Evolutionary conservation across 2,113 vertebrate species (phyloP).

Genomic region (Heterotis niloticus): DNA sequence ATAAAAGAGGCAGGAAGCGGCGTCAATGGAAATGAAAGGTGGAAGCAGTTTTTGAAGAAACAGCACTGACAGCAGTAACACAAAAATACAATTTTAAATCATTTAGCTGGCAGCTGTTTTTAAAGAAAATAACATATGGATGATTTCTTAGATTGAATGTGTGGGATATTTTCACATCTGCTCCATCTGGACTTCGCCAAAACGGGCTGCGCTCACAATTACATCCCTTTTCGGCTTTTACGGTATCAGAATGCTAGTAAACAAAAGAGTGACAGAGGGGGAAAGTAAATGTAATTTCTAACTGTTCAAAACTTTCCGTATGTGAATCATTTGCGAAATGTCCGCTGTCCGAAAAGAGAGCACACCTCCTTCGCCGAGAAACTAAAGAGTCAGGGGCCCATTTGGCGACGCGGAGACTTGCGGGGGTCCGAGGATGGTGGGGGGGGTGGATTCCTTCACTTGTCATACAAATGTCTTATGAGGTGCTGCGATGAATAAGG

Average conservation of each 20-base stretch:
- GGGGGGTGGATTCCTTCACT: conserved; percentile 75
- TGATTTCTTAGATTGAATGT: no score
- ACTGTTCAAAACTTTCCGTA: neutral
- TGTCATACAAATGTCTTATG: conserved; percentile 98
- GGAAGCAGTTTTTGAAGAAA: no score
- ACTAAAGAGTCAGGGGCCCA: conserved; percentile 67
- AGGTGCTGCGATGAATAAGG: conserved; percentile 92
- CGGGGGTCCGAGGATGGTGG: conserved; percentile 57
- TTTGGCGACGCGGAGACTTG: conserved; percentile 66
- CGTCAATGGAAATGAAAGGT: no score
- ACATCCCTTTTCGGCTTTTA: no score
- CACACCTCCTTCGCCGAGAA: conserved; percentile 30
- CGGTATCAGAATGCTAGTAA: neutral
- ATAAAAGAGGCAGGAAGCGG: no score
- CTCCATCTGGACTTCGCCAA: no score
- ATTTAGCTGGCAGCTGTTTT: no score
- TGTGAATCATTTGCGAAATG: conserved; percentile 10
- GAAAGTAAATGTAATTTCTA: neutral
- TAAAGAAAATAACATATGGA: no score
- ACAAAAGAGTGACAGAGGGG: neutral
- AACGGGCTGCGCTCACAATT: no score
- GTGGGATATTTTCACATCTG: no score
- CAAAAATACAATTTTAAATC: no score
- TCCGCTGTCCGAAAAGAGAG: conserved; percentile 26
- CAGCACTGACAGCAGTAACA: no score